Evolutionary conservation across 2,797 vertebrate species (phyloP).

Genomic region (Alca torda): DNA sequence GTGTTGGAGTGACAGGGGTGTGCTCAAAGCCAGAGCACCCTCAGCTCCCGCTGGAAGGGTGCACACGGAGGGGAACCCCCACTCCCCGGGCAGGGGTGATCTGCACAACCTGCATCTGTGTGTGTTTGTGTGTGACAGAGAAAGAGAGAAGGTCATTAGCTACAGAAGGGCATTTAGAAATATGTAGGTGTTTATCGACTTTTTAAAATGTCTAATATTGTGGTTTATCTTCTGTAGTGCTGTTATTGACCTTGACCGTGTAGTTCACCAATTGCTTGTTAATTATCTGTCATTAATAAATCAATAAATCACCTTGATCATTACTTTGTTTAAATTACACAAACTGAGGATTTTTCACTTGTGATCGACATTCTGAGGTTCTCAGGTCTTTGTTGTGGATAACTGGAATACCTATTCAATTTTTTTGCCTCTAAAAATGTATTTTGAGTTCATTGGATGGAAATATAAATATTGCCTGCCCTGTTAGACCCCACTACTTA

Average conservation of each 20-base stretch:
- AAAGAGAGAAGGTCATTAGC: not conserved
- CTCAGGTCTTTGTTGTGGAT: not conserved
- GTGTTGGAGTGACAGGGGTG: not conserved
- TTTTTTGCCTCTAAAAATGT: not conserved
- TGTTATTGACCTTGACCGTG: not conserved
- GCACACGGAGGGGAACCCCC: fast-evolving
- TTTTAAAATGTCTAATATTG: not conserved
- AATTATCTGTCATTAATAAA: not conserved
- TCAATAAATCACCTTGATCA: not conserved
- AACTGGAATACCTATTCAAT: not conserved
- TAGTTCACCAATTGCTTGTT: not conserved
- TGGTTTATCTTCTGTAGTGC: not conserved
- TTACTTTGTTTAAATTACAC: not conserved
- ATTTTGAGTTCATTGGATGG: not conserved
- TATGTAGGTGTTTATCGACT: not conserved
- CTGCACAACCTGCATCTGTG: not conserved
- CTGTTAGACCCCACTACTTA: not conserved
- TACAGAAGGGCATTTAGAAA: not conserved
- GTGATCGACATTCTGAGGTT: not conserved
- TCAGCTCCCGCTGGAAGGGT: not conserved
- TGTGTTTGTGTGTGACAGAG: not conserved
- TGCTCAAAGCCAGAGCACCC: not conserved
- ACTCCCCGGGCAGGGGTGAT: fast-evolving
- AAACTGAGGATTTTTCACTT: not conserved
- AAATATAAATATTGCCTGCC: not conserved